A percentile compares a stretch with the other conserved stretches of the same genome.
phyloP scores from a whole-genome alignment of 2,888 invertebrate genomes.

The Aspidiotus rigidus region DNA sequence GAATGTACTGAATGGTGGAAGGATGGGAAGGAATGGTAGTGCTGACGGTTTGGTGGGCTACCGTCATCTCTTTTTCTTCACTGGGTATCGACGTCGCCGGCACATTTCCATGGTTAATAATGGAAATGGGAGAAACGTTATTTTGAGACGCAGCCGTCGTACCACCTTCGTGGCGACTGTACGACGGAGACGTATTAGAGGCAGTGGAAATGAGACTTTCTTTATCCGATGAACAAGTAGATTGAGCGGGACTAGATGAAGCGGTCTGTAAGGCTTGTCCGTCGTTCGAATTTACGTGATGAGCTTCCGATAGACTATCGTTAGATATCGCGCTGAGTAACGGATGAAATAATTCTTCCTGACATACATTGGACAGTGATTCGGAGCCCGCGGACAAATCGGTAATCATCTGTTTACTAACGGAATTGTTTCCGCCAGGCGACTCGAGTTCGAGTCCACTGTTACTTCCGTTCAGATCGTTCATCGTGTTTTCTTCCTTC shows the following conservation, averaged over 20 bases:
- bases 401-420: constrained; percentile 11
- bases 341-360: constrained; percentile 25
- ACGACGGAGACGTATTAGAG: constrained; percentile 26
- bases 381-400: constrained; percentile 15
- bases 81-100: neutral
- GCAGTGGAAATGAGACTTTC: constrained; percentile 23
- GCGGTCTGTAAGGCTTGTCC: constrained; percentile 5
- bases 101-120: constrained; percentile 9
- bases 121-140: constrained; percentile 16
- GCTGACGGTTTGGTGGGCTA: constrained; percentile 37
- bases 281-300: constrained; percentile 16
- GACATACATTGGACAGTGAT: constrained; percentile 26
- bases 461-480: constrained; percentile 15
- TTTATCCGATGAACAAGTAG: constrained; percentile 17
- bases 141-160: constrained; percentile 12
- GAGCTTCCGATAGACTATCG: constrained; percentile 12
- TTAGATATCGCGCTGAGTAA: constrained; percentile 16
- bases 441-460: constrained; percentile 16
- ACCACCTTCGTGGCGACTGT: constrained; percentile 7
- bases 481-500: constrained; percentile 17
- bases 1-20: constrained; percentile 41
- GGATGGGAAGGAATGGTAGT: constrained; percentile 40
- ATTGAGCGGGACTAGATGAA: neutral
- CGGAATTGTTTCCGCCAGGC: neutral
- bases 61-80: constrained; percentile 12